Percentiles rank a stretch among this genome's conserved stretches.
Conservation (phyloP, 2,113 vertebrate species). For the Rhinoderma darwinii region DNA sequence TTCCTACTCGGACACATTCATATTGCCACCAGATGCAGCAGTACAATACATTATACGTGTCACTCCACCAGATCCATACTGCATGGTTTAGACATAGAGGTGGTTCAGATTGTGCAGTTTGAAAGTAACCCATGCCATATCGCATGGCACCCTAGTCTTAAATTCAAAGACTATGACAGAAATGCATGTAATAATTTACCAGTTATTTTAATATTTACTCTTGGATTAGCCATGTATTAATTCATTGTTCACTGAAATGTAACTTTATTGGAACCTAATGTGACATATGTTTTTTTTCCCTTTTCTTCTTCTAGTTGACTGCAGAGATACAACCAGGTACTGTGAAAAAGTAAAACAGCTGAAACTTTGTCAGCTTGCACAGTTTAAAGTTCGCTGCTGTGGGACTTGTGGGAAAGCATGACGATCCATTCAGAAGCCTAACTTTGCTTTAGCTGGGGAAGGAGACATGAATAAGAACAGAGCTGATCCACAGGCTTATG, state of each 20-base stretch:
- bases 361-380: slow-evolving; percentile 88
- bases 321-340: slow-evolving; percentile 92
- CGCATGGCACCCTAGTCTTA: background rate
- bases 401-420: slow-evolving; percentile 87
- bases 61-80: background rate
- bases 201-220: background rate
- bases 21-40: slow-evolving; percentile 5
- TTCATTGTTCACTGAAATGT: background rate
- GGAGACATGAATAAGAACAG: slow-evolving; percentile 29
- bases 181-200: background rate
- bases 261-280: background rate
- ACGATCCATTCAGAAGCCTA: slow-evolving; percentile 62
- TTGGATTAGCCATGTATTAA: background rate
- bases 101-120: no score
- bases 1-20: background rate
- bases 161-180: background rate
- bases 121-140: no score
- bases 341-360: slow-evolving; percentile 95
- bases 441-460: slow-evolving; percentile 22
- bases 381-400: slow-evolving; percentile 93
- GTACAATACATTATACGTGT: background rate
- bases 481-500: slow-evolving; percentile 32
- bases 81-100: no score
- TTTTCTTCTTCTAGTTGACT: slow-evolving; percentile 77
- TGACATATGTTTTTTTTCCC: slow-evolving; percentile 59